Percentiles rank a stretch among this genome's conserved stretches.
Evolutionary conservation across 1,140 invertebrate species (phyloP).

Genomic region (Nasonia longicornis): DNA sequence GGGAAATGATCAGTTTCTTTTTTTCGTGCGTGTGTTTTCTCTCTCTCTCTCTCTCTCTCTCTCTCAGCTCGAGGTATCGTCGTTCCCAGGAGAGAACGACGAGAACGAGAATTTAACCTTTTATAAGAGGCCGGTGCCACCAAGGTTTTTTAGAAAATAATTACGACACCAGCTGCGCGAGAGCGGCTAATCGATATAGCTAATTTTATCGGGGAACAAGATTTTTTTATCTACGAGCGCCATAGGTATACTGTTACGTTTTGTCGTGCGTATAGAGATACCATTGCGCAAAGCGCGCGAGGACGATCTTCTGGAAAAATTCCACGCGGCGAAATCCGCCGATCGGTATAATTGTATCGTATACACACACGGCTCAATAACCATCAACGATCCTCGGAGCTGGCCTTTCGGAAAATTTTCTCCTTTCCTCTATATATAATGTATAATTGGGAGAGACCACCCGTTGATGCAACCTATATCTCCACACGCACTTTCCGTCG

Average conservation of each 20-base stretch:
- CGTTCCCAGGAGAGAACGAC: no score
- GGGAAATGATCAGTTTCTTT: background rate
- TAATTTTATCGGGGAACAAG: no score
- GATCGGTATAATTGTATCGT: background rate
- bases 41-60: background rate
- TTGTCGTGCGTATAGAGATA: no score
- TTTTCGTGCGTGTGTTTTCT: background rate
- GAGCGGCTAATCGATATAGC: no score
- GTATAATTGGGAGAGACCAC: background rate
- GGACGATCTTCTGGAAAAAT: background rate
- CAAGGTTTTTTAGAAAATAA: background rate
- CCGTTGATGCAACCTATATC: conserved; percentile 12
- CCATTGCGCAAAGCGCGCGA: background rate
- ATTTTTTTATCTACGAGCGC: no score
- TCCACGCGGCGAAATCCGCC: background rate
- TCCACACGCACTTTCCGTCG: background rate
- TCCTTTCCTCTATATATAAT: conserved; percentile 3
- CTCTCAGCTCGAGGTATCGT: background rate
- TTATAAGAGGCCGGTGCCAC: background rate
- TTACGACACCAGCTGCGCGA: background rate
- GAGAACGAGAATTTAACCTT: background rate
- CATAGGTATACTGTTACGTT: no score
- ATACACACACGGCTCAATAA: background rate
- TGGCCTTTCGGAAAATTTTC: background rate
- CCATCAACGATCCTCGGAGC: no score